phyloP scores from a whole-genome alignment of 2,888 invertebrate species.

The Drosophila pegasa region DNA sequence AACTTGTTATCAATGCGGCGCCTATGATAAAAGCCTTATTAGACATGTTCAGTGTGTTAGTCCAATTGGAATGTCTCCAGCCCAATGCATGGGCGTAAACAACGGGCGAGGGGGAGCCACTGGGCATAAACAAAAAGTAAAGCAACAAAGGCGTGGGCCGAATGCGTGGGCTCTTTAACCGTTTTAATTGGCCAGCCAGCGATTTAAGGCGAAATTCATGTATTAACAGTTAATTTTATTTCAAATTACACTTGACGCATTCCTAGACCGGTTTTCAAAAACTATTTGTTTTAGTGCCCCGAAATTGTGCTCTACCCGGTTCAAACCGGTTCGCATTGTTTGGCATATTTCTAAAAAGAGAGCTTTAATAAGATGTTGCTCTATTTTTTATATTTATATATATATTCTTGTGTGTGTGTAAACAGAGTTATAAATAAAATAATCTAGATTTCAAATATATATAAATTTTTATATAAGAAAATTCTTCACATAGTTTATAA shows the following conservation, averaged over 20 bases:
- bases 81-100: conserved; percentile 31
- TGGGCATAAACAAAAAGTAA: conserved; percentile 46
- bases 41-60: conserved; percentile 65
- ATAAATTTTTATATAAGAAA: neutral
- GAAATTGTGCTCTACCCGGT: neutral
- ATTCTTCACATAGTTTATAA: neutral
- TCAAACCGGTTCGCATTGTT: neutral
- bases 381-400: neutral
- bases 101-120: conserved; percentile 13
- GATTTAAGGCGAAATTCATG: conserved; percentile 22
- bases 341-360: neutral
- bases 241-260: conserved; percentile 4
- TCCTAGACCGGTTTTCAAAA: neutral
- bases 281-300: neutral
- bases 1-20: conserved; percentile 79
- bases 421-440: conserved; percentile 6
- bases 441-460: neutral
- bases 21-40: conserved; percentile 77
- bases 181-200: conserved; percentile 15
- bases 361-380: neutral
- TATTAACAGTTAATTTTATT: conserved; percentile 9
- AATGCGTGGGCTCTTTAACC: conserved; percentile 37
- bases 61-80: conserved; percentile 63
- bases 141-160: conserved; percentile 41
- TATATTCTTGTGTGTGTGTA: neutral